These are phyloP conservation scores for Itoplectis maculator DNA, from an alignment of 2,888 invertebrate genomes.

Conservation along the genomic window DNA sequence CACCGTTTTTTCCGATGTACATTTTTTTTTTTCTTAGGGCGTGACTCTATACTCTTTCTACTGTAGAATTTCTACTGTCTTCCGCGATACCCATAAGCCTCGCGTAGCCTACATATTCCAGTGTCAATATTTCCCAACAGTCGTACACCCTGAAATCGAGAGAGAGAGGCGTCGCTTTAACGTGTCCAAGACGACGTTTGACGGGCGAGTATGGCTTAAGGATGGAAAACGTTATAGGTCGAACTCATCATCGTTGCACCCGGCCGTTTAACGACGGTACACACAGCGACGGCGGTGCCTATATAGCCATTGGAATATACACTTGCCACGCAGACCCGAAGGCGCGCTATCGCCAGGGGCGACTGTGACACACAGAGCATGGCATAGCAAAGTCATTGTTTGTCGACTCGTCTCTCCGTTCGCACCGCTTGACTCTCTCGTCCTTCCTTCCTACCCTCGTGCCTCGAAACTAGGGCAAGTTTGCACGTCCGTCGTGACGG, in stretches of 20 bases:
- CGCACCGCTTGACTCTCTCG: conserved; percentile 50
- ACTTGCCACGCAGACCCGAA: not conserved
- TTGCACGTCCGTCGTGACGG: conserved; percentile 71
- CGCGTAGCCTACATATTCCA: not conserved
- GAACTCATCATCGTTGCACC: conserved; percentile 23
- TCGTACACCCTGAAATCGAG: not conserved
- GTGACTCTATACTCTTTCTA: no score
- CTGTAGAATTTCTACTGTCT: no score
- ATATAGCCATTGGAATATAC: not conserved
- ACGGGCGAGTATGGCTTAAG: not conserved
- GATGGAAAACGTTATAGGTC: conserved; percentile 32
- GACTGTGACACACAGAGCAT: conserved; percentile 17
- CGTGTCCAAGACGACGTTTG: conserved; percentile 10
- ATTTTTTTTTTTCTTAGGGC: no score
- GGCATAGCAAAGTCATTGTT: conserved; percentile 57
- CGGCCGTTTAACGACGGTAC: conserved; percentile 33
- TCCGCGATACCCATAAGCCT: no score
- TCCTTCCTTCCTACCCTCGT: conserved; percentile 40
- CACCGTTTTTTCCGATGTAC: no score
- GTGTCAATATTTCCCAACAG: not conserved
- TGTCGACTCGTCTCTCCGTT: conserved; percentile 58
- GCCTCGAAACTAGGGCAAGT: conserved; percentile 75
- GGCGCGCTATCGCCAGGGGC: conserved; percentile 47
- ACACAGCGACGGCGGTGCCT: conserved; percentile 6
- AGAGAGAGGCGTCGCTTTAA: not conserved